Evolutionary conservation across 2,888 invertebrate species (phyloP), one percentile per base, ranked within the genome.

Genomic region (Hypercompe scribonia): DNA sequence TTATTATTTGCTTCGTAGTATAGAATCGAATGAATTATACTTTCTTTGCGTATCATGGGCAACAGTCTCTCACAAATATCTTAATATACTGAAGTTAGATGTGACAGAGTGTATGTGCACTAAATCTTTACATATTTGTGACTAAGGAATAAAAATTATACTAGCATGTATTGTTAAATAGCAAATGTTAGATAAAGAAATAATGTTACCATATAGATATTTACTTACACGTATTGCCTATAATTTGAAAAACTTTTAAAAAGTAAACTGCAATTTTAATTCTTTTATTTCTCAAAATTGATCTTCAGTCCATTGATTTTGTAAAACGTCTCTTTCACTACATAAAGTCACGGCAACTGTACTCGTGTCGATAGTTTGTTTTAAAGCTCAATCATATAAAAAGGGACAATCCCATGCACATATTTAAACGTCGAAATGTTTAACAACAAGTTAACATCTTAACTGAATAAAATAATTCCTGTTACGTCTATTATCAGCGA

Each of bases 401-500:
- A 18, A 21, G 42, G 11, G 39, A 39, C 8, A 10, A 39, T 39
- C 5, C 10, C 10, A 39, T 11, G 10, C 39, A 11, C 8, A 39
- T 11, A 5, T 10, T 11, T 39, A 39, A 8, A 39, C 8, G 11
- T n/a, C n/a, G n/a, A n/a, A 15, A 39, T 7, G 24, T 67, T 13
- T 46, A 67, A 39, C 24, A 50, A 2, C 21, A 18, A 64, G 8
- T 34, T 21, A 3, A 34, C n/a, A 67, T 39, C n/a, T 2, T 42
- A 31, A 46, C 66, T 36, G 39, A 68, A 64, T 42, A 4, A 31
- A 61, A 39, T 42, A 33, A 81, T 84, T 82, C 82, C 85, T 86
- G 72, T 79, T 74, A 70, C 72, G 78, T 79, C 77, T 74, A 79
- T 81, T 84, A 86, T 89, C 86, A 86, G 72, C 84, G 93, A 93